These are phyloP conservation scores for Drosophila leonis DNA, from an alignment of 2,888 invertebrate species.

Conservation along the genomic window DNA sequence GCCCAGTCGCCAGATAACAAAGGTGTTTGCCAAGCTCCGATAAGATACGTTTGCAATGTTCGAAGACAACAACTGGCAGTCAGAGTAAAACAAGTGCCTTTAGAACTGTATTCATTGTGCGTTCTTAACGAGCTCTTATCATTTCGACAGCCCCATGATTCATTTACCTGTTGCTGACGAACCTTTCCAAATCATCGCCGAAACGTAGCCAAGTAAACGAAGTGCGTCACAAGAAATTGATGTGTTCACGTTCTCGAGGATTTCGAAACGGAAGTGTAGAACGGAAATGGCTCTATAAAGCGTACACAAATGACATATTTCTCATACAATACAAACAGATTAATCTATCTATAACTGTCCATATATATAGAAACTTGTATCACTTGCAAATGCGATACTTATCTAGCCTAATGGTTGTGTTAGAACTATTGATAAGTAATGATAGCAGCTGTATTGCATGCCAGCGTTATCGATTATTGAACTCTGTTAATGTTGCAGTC, in stretches of 20 bases:
- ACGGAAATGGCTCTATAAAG: slow-evolving; percentile 46
- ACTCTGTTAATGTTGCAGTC: not conserved
- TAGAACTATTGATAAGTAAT: not conserved
- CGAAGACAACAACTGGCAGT: not conserved
- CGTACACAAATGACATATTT: slow-evolving; percentile 8
- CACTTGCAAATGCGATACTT: not conserved
- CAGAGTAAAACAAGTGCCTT: not conserved
- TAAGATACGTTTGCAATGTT: slow-evolving; percentile 37
- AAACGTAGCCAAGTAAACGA: not conserved
- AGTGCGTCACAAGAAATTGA: slow-evolving; percentile 47
- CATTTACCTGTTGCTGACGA: slow-evolving; percentile 29
- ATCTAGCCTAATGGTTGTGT: not conserved
- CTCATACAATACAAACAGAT: not conserved
- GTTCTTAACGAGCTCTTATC: slow-evolving; percentile 31
- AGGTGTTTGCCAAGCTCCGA: slow-evolving; percentile 15
- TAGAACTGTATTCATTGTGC: slow-evolving; percentile 35
- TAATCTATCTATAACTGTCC: not conserved
- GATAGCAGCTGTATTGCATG: not conserved
- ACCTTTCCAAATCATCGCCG: slow-evolving; percentile 3
- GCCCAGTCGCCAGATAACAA: slow-evolving; percentile 35
- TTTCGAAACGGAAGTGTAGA: slow-evolving; percentile 47
- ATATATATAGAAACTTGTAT: not conserved
- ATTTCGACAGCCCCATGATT: slow-evolving; percentile 24
- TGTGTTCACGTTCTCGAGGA: slow-evolving; percentile 11
- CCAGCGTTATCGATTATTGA: slow-evolving; percentile 1